Conservation (phyloP, 2,113 vertebrate genomes). For the Zapornia atra region DNA sequence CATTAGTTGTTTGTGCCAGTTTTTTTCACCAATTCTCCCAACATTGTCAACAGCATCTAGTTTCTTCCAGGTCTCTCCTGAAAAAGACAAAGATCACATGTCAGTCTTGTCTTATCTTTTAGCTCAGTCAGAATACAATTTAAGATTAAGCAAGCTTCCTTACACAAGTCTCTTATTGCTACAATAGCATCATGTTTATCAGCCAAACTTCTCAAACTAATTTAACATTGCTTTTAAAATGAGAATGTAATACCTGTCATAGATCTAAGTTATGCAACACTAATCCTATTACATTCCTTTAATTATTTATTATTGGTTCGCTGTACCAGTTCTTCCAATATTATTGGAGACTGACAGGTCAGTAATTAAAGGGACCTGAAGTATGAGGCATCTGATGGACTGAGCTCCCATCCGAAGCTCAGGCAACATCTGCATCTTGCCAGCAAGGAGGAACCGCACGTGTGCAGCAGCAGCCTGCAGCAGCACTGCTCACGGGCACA, state of each 20-base stretch:
- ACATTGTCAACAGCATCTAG: not conserved
- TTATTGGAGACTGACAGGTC: not conserved
- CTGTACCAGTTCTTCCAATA: not conserved
- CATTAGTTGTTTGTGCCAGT: not conserved
- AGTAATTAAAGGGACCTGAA: not conserved
- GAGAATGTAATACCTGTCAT: not conserved
- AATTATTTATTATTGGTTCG: not conserved
- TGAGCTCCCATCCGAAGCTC: not conserved
- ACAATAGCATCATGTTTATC: not conserved
- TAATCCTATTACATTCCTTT: not conserved
- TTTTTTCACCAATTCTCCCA: not conserved
- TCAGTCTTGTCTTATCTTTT: not conserved
- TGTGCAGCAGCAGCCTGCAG: not conserved
- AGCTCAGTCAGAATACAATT: not conserved
- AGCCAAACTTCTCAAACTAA: not conserved
- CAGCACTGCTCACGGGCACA: accelerated
- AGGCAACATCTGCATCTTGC: not conserved
- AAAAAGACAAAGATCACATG: not conserved
- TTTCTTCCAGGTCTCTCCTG: not conserved
- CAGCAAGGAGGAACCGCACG: not conserved
- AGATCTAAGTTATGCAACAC: not conserved
- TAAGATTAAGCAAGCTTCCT: not conserved
- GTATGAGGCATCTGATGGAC: not conserved
- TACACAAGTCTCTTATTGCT: not conserved
- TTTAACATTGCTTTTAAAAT: not conserved